Base-by-base conservation (phyloP, 2,113 vertebrate genomes). In the Rutilus rutilus region DNA sequence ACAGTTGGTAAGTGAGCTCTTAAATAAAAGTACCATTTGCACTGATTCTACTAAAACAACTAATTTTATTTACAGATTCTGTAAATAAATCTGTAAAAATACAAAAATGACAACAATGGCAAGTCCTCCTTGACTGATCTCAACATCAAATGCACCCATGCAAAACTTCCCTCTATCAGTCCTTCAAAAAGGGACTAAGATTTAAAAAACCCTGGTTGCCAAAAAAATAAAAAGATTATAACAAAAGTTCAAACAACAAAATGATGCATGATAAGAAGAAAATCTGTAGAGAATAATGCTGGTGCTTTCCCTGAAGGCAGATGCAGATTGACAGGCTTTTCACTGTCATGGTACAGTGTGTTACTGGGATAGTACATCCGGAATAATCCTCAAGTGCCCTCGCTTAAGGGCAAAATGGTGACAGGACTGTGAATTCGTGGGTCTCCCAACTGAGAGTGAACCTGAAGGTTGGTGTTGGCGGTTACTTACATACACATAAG, bases 1-100 rank as follows among this genome's bases (percentile, higher is more conserved):
- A 23, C 8, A 27, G 3, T 9, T 25, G 45, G 14, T 15, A 47
- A 47, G 42, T 8, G n/a, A 50, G 12, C 23, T 75, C 27, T 75
- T 27, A 50, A 74, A 57, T 57, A 57, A 47, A 54, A 3, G 27
- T 30, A 30, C 19, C n/a, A 57, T 23, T 12, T 1, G 12, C 11
- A 82, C 9, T 5, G 45, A 69, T 54, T 69, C 11, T 69, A 69
- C 6, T n/a, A 69, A 69, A 82, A 50, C 80, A 82, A 54, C n/a
- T 0, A 4, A 30, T 27, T 89, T 87, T 89, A 87, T 88, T 85
- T 71, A 85, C 64, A 85, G 80, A 78, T 74, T 47, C 17, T 86
- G 52, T 42, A 86, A 86, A 84, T 86, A 73, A 76, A 81, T 69
- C 60, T 85, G 27, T 47, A 85, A 86, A 89, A 86, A 65, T 86